Evolutionary conservation across 2,888 invertebrate species (phyloP).

Genomic region (Macrophya annulata): DNA sequence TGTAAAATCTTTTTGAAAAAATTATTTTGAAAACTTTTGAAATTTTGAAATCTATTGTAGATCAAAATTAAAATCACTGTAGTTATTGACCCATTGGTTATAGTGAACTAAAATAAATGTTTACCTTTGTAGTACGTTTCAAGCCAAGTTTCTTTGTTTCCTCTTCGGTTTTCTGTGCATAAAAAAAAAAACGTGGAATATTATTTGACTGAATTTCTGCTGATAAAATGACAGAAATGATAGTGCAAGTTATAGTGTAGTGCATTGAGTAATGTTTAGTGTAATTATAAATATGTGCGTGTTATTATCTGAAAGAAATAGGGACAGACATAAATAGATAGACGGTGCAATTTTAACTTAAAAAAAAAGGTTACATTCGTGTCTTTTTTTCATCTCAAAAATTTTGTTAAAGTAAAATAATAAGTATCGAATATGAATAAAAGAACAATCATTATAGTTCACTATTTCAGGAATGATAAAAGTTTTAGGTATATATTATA

Average conservation of each 20-base stretch:
- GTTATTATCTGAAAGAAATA: background rate
- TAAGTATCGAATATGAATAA: background rate
- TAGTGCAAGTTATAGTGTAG: background rate
- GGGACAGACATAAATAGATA: background rate
- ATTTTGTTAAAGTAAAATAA: background rate
- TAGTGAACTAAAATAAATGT: constrained; percentile 42
- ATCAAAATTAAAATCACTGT: background rate
- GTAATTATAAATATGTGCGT: constrained; percentile 18
- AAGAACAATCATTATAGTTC: too few species aligned
- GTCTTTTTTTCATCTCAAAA: background rate
- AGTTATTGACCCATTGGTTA: background rate
- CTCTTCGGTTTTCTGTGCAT: constrained; percentile 72
- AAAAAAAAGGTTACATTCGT: background rate
- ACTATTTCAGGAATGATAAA: too few species aligned
- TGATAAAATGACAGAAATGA: background rate
- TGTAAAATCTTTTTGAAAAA: background rate
- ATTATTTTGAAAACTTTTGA: background rate
- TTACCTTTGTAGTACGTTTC: constrained; percentile 72
- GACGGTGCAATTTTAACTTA: background rate
- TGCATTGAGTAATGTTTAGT: constrained; percentile 23
- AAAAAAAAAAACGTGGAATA: constrained; percentile 58
- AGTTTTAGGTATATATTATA: background rate
- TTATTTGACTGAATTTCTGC: background rate
- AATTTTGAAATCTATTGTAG: background rate
- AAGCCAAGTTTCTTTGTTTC: constrained; percentile 70